These are phyloP conservation scores for Nesoenas mayeri DNA, from an alignment of 2,113 vertebrate species.

Conservation along the genomic window DNA sequence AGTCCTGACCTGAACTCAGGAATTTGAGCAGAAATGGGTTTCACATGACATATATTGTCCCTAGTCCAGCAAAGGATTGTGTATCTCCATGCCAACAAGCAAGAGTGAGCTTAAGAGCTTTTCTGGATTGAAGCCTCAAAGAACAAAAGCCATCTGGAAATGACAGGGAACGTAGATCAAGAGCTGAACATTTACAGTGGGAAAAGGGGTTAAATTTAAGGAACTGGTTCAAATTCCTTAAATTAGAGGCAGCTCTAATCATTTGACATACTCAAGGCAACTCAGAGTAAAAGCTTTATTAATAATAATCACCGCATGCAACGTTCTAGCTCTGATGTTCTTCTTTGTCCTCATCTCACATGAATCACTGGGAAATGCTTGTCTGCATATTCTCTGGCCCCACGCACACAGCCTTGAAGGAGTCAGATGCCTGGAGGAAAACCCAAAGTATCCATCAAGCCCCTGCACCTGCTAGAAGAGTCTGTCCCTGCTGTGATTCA, in stretches of 20 bases:
- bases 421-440: conserved; percentile 57
- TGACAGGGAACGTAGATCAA: neutral
- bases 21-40: neutral
- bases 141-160: neutral
- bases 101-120: conserved; percentile 5
- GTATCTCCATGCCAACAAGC: neutral
- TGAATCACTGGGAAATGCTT: conserved; percentile 20
- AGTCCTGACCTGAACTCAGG: neutral
- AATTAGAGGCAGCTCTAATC: neutral
- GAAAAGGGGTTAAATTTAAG: neutral
- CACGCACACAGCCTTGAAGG: neutral
- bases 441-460: neutral
- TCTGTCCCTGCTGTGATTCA: neutral
- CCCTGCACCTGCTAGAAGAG: neutral
- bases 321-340: neutral
- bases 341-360: neutral
- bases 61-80: neutral
- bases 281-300: conserved; percentile 16
- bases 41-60: neutral
- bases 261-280: neutral
- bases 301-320: conserved; percentile 1
- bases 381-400: neutral
- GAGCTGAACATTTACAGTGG: neutral
- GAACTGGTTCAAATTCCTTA: neutral
- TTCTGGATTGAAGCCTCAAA: conserved; percentile 19